Base-by-base conservation (phyloP, 2,888 invertebrate genomes). In the Orthosia gothica region DNA sequence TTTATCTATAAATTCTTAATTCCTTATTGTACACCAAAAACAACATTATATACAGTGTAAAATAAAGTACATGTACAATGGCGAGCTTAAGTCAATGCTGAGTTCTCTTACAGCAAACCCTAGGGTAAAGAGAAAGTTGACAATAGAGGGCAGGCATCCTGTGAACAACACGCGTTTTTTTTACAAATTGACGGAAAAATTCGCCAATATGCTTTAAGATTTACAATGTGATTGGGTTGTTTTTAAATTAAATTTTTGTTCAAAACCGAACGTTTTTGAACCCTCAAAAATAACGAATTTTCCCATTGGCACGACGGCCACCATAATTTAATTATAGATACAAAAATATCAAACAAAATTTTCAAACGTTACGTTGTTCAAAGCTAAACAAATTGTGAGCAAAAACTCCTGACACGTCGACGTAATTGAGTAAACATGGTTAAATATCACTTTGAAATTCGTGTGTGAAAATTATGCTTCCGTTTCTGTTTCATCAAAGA, bases 381-480 rank as follows among this genome's bases (percentile, higher is more conserved):
- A 23, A 69, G 72, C 69, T 57, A 82, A 83, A 74, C 45, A 40
- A 70, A 70, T 73, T 74, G 47, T 32, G 40, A 64, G 18, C 49
- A 71, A 67, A 81, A 67, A 47, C 11, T 59, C 40, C 55, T 26
- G 61, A 69, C 78, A 75, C 18, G 73, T 55, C 45, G 18, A 61
- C 64, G 54, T 81, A 82, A 82, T 81, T 82, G 75, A 76, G 69
- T 67, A 76, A 75, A 83, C 61, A 62, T 70, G 57, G 67, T 72
- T 73, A 55, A 75, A 83, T 66, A 70, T 71, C 47, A 62, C 23
- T 71, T 64, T 59, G 54, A 71, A 50, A 50, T 63, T 49, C 20
- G 16, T 49, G 57, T 45, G 26, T 58, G 18, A 70, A 57, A 70
- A 50, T n/a, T 32, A 18, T 0, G 15, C 15, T 40, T 55, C 23